Evolutionary conservation across 2,113 vertebrate species (phyloP).

Genomic region (Axis porcinus): DNA sequence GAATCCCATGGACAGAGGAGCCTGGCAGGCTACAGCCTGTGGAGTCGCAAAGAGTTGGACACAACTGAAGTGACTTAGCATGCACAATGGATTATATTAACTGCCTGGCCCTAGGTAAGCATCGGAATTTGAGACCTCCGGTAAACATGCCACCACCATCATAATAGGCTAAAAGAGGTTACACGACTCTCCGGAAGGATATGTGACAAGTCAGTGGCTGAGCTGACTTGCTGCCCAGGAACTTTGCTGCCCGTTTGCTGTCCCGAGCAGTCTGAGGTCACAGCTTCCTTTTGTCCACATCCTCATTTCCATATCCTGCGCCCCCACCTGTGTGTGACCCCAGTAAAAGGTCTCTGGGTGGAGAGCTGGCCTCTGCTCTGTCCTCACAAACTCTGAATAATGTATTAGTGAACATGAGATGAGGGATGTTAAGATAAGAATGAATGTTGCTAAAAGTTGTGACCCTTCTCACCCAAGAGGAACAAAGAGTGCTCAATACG

Average conservation of each 20-base stretch:
- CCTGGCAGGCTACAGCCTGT: neutral
- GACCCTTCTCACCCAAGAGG: neutral
- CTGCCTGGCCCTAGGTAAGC: neutral
- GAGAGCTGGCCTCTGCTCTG: neutral
- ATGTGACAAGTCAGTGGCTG: neutral
- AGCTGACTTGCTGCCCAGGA: neutral
- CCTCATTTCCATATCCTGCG: neutral
- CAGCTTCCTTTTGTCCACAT: neutral
- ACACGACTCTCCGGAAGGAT: neutral
- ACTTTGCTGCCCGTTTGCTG: neutral
- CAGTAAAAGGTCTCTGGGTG: neutral
- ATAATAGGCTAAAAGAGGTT: neutral
- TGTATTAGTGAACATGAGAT: slow-evolving; percentile 26
- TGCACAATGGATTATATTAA: neutral
- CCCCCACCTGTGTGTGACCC: neutral
- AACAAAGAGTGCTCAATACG: neutral
- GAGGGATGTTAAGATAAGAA: slow-evolving; percentile 16
- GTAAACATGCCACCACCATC: neutral
- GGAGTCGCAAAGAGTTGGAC: neutral
- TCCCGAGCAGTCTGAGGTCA: neutral
- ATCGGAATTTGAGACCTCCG: neutral
- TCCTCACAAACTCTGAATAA: slow-evolving; percentile 52
- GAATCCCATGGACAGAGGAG: neutral
- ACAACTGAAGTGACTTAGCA: neutral
- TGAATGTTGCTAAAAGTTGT: slow-evolving; percentile 3